phyloP scores from a whole-genome alignment of 1,140 invertebrate species.

The Pseudomyrmex cubaensis region DNA sequence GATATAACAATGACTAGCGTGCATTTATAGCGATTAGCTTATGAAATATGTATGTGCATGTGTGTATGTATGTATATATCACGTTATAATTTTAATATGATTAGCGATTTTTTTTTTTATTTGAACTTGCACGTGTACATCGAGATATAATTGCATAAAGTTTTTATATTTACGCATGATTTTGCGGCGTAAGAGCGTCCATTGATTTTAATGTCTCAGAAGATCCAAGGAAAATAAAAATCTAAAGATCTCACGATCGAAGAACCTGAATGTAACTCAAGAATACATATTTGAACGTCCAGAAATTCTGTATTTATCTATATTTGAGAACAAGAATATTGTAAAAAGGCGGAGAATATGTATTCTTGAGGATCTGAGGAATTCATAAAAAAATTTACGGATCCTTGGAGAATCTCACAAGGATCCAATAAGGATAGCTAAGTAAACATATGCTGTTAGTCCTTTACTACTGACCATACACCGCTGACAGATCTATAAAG shows the following conservation, averaged over 20 bases:
- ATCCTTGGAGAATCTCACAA: neutral
- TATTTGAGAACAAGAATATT: neutral
- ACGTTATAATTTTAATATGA: neutral
- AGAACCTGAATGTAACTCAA: neutral
- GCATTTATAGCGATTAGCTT: conserved; percentile 6
- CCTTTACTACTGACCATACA: conserved; percentile 81
- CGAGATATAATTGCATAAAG: neutral
- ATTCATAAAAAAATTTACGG: neutral
- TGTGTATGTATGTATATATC: neutral
- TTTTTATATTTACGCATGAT: neutral
- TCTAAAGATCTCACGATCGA: neutral
- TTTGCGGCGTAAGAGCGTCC: neutral
- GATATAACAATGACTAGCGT: conserved; percentile 30
- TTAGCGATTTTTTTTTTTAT: conserved; percentile 9
- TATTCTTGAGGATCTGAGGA: conserved; percentile 9
- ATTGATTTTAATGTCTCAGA: neutral
- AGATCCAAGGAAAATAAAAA: conserved; percentile 30
- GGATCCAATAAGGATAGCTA: neutral
- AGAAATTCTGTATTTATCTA: neutral
- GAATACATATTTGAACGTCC: neutral
- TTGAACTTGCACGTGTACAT: neutral
- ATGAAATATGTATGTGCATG: conserved; percentile 20
- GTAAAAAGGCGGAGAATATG: neutral
- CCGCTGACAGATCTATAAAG: conserved; percentile 84
- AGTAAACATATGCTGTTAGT: conserved; percentile 64